A percentile compares a stretch with the other conserved stretches of the same genome.
Evolutionary conservation across 2,888 invertebrate species (phyloP).

Genomic region (Monoplex corrugatus): DNA sequence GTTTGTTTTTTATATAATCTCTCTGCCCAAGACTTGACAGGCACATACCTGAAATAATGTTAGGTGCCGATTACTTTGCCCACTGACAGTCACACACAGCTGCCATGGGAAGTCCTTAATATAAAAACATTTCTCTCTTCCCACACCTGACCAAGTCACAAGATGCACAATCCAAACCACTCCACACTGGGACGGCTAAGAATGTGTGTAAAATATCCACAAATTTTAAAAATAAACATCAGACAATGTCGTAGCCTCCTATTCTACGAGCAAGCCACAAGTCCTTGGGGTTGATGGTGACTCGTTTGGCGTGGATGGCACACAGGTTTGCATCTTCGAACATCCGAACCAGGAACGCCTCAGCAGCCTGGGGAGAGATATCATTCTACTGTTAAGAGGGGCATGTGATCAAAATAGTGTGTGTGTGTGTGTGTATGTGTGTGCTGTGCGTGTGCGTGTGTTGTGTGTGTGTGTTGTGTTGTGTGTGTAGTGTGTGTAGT

Average conservation of each 20-base stretch:
- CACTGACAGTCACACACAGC: too few species aligned
- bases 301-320: conserved; percentile 72
- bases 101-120: too few species aligned
- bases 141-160: background rate
- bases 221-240: background rate
- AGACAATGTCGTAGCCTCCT: conserved; percentile 62
- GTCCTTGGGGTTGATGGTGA: conserved; percentile 72
- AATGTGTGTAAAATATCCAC: background rate
- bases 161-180: too few species aligned
- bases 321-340: conserved; percentile 73
- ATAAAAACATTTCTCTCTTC: too few species aligned
- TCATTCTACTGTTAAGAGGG: background rate
- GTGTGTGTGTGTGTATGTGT: background rate
- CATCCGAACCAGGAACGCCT: conserved; percentile 70
- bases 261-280: conserved; percentile 68
- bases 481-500: background rate
- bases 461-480: background rate
- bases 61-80: too few species aligned
- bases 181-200: too few species aligned
- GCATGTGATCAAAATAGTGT: background rate
- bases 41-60: too few species aligned
- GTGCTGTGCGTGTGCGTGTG: background rate
- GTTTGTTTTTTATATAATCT: too few species aligned
- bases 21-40: too few species aligned
- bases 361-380: conserved; percentile 65